Evolutionary conservation across 2,113 vertebrate species (phyloP).

Genomic region (Daboia siamensis): DNA sequence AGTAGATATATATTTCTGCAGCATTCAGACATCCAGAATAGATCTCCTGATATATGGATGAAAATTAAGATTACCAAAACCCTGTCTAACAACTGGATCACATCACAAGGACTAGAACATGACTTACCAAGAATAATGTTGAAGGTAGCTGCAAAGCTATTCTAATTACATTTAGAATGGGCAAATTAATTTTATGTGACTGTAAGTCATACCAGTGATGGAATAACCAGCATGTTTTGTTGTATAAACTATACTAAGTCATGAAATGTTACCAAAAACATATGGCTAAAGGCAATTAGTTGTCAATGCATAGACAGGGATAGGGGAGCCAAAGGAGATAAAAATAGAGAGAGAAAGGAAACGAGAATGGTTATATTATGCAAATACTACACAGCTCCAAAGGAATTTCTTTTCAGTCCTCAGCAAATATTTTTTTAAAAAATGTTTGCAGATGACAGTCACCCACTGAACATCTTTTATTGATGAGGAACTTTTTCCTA

Average conservation of each 20-base stretch:
- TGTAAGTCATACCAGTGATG: neutral
- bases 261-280: neutral
- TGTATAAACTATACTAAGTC: neutral
- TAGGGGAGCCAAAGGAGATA: neutral
- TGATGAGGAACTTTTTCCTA: conserved; percentile 44
- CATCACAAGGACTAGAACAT: neutral
- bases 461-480: conserved; percentile 30
- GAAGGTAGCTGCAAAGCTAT: neutral
- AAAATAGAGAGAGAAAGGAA: neutral
- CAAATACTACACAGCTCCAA: conserved; percentile 8
- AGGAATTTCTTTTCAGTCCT: conserved; percentile 15
- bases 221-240: neutral
- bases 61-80: neutral
- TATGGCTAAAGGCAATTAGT: conserved; percentile 1
- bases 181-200: neutral
- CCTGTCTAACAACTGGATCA: neutral
- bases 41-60: neutral
- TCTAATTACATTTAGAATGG: neutral
- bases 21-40: neutral
- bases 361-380: neutral
- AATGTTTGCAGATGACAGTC: conserved; percentile 31
- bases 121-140: neutral
- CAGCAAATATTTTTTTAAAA: conserved; percentile 23
- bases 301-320: conserved; percentile 15
- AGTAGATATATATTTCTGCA: neutral